These are phyloP conservation scores for Drosophila conformis DNA, from an alignment of 2,888 invertebrate genomes.

Conservation along the genomic window DNA sequence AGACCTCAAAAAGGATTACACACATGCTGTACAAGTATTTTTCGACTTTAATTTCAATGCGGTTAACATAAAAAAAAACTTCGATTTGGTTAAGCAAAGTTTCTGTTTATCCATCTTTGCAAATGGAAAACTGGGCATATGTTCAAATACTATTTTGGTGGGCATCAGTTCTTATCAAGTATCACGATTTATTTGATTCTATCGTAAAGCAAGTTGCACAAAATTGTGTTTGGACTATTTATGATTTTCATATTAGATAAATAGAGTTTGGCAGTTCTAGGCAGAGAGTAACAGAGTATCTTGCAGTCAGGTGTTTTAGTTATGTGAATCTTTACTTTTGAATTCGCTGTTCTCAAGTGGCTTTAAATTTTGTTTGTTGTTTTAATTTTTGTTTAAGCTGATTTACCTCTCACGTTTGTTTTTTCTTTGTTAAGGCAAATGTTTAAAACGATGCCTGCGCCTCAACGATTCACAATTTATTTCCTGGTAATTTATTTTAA, in stretches of 20 bases:
- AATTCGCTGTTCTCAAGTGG: conserved; percentile 5
- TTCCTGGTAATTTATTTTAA: conserved; percentile 21
- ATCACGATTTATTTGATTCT: background rate
- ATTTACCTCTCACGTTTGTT: conserved; percentile 33
- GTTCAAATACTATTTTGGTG: background rate
- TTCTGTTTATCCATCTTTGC: background rate
- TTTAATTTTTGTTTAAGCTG: conserved; percentile 47
- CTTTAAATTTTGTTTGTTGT: conserved; percentile 35
- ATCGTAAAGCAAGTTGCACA: background rate
- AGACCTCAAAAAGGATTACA: conserved; percentile 33
- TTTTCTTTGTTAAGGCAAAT: background rate
- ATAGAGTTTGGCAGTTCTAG: background rate
- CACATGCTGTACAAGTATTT: conserved; percentile 15
- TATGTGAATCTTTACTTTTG: background rate
- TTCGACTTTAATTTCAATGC: conserved; percentile 55
- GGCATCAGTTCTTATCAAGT: background rate
- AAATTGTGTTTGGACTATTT: background rate
- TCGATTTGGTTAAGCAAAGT: conserved; percentile 18
- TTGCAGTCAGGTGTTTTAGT: background rate
- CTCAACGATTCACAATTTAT: conserved; percentile 13
- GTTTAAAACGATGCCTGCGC: background rate
- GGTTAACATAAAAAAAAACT: conserved; percentile 29
- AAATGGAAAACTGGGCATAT: background rate
- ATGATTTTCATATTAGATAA: background rate
- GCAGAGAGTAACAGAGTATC: background rate